Conservation (phyloP, 2,888 invertebrate genomes). For the Trissolcus brochymenae region DNA sequence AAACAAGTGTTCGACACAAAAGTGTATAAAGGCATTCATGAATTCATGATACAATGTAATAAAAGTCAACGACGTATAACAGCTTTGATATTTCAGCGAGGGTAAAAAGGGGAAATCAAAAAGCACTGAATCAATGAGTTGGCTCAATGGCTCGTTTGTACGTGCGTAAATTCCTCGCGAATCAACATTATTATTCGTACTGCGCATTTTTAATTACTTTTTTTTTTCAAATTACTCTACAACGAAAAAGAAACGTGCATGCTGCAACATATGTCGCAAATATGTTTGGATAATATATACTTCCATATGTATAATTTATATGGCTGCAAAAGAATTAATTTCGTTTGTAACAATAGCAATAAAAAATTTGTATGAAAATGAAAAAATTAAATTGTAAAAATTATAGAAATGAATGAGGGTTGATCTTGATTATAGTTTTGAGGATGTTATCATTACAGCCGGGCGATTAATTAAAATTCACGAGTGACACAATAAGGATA, state of each 20-base stretch:
- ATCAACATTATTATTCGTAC: conserved; percentile 13
- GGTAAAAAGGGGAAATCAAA: conserved; percentile 53
- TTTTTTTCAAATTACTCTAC: background rate
- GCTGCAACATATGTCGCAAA: background rate
- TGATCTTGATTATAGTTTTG: background rate
- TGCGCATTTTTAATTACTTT: conserved; percentile 9
- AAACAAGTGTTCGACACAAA: conserved; percentile 21
- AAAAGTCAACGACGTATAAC: conserved; percentile 55
- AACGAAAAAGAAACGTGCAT: background rate
- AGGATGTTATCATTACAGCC: background rate
- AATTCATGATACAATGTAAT: conserved; percentile 57
- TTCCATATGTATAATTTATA: too few relatives aligned
- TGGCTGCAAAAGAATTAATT: too few relatives aligned
- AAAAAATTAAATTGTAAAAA: background rate
- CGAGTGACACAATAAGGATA: conserved; percentile 41
- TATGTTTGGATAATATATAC: background rate
- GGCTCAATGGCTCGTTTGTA: conserved; percentile 41
- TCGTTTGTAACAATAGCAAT: too few relatives aligned
- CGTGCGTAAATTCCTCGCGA: conserved; percentile 27
- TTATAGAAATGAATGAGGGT: too few relatives aligned
- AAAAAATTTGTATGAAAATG: background rate
- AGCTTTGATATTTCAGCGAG: conserved; percentile 55
- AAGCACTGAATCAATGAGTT: conserved; percentile 41
- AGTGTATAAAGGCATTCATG: conserved; percentile 20
- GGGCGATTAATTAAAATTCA: conserved; percentile 47